Evolutionary conservation across 2,113 vertebrate species (phyloP).

Genomic region (Cnemophilus loriae): DNA sequence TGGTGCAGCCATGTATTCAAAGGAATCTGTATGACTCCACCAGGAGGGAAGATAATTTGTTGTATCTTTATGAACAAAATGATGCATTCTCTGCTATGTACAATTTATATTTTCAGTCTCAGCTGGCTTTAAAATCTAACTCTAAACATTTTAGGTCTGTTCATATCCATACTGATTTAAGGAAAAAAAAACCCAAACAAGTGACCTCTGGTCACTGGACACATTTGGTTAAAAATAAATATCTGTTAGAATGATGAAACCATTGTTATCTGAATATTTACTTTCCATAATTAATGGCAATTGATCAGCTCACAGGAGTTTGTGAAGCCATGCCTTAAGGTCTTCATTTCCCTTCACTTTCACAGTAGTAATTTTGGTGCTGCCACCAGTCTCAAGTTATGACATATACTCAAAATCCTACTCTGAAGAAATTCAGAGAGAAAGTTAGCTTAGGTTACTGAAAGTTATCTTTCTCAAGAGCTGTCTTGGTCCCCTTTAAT

Average conservation of each 20-base stretch:
- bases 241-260: neutral
- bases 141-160: neutral
- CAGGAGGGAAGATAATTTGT: neutral
- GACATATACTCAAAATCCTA: neutral
- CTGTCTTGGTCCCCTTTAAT: neutral
- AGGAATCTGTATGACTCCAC: neutral
- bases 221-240: neutral
- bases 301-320: neutral
- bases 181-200: neutral
- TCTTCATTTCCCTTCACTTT: neutral
- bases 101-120: neutral
- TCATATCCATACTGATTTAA: accelerated
- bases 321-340: neutral
- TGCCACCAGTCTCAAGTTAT: neutral
- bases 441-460: neutral
- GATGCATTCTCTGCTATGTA: neutral
- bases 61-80: neutral
- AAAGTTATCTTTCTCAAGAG: neutral
- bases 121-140: neutral
- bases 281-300: neutral
- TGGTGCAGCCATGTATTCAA: neutral
- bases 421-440: neutral
- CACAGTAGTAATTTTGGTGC: neutral
- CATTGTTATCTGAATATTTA: neutral
- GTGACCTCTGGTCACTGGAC: neutral